Evolutionary conservation across 2,888 invertebrate genomes (phyloP).

Genomic region (Itoplectis maculator): DNA sequence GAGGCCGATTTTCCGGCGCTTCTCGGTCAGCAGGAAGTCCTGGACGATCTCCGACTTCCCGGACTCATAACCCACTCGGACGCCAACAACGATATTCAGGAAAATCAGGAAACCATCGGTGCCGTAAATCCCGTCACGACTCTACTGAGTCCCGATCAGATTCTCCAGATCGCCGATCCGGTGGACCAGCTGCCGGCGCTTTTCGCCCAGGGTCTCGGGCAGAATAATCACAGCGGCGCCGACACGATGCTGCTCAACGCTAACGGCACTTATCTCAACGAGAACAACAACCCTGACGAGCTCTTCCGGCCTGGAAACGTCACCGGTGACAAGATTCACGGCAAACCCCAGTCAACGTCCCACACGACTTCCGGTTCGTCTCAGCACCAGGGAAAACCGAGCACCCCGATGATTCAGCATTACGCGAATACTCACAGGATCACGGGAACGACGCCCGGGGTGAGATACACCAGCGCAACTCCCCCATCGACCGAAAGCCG

Average conservation of each 20-base stretch:
- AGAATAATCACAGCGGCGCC: constrained; percentile 76
- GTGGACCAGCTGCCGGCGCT: constrained; percentile 82
- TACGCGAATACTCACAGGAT: constrained; percentile 44
- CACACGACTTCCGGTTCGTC: constrained; percentile 29
- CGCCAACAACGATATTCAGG: constrained; percentile 76
- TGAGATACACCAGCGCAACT: constrained; percentile 62
- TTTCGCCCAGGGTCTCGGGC: constrained; percentile 80
- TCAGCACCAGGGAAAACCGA: constrained; percentile 4
- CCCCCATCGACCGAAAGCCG: constrained; percentile 52
- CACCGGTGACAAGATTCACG: background rate
- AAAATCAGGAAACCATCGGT: constrained; percentile 68
- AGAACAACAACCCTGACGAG: constrained; percentile 83
- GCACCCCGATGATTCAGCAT: constrained; percentile 29
- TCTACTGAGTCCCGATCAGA: constrained; percentile 80
- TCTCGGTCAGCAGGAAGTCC: constrained; percentile 78
- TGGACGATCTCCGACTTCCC: constrained; percentile 80
- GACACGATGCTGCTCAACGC: constrained; percentile 85
- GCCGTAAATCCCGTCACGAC: constrained; percentile 78
- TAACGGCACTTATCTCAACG: constrained; percentile 82
- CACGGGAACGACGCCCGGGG: constrained; percentile 49
- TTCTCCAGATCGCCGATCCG: constrained; percentile 83
- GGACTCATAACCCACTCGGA: constrained; percentile 77
- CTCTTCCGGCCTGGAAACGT: constrained; percentile 72
- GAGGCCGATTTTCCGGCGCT: constrained; percentile 76
- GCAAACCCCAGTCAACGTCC: constrained; percentile 1